Percentiles rank a stretch among this genome's conserved stretches.
These are phyloP conservation scores for Synergus laeviventris DNA, from an alignment of 2,888 invertebrate species.

Conservation along the genomic window DNA sequence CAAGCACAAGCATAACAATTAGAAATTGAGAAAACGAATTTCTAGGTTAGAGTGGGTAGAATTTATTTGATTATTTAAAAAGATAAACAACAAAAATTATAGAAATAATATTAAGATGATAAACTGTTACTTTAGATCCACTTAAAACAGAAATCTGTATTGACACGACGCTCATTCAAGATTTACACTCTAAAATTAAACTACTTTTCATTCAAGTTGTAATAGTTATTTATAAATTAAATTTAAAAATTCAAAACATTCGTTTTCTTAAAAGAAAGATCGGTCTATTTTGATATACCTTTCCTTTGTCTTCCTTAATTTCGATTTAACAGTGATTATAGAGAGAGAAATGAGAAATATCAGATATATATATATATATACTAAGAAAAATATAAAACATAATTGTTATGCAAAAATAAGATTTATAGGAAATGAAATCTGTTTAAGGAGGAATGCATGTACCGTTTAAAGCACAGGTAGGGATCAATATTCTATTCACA, in stretches of 20 bases:
- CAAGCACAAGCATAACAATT: not conserved
- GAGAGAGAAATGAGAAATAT: too few species aligned
- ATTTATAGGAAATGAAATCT: not conserved
- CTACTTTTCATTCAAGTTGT: not conserved
- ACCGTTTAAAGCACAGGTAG: not conserved
- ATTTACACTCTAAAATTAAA: not conserved
- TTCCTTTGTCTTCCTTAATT: not conserved
- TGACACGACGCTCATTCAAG: not conserved
- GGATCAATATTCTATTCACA: conserved; percentile 1
- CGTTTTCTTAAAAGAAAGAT: not conserved
- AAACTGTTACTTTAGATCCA: not conserved
- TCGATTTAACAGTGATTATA: not conserved
- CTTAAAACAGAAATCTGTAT: not conserved
- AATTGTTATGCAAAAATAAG: not conserved
- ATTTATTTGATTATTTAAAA: not conserved
- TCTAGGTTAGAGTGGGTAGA: not conserved
- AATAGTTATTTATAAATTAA: not conserved
- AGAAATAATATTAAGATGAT: not conserved
- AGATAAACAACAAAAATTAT: not conserved
- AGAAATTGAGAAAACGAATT: not conserved
- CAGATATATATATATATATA: too few species aligned
- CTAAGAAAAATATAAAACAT: too few species aligned
- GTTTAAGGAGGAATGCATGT: not conserved
- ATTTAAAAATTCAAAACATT: not conserved
- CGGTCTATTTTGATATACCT: not conserved